These are phyloP conservation scores for Eolophus roseicapilla DNA, from an alignment of 2,113 vertebrate genomes.

Conservation along the genomic window DNA sequence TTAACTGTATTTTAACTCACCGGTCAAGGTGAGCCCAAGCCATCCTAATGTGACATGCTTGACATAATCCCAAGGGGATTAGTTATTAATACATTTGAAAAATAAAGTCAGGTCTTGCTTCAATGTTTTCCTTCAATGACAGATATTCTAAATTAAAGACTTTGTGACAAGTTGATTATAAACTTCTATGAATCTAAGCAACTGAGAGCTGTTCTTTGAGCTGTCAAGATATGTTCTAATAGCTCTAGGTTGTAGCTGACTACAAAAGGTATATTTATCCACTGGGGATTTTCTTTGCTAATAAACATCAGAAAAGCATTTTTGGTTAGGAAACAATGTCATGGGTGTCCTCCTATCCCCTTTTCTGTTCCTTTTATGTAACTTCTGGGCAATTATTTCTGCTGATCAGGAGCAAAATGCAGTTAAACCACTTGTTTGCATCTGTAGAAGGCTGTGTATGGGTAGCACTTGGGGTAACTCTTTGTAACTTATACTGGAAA, in stretches of 20 bases:
- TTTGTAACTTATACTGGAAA: neutral
- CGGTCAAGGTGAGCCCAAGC: slow-evolving; percentile 12
- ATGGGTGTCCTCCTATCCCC: neutral
- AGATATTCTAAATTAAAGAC: neutral
- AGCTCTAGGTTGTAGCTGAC: neutral
- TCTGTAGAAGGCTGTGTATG: neutral
- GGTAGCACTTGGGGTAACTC: neutral
- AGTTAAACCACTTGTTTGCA: neutral
- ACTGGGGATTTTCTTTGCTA: neutral
- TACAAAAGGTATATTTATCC: neutral
- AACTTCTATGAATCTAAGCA: neutral
- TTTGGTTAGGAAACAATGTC: neutral
- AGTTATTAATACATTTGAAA: slow-evolving; percentile 38
- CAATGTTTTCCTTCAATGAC: neutral
- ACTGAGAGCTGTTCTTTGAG: neutral
- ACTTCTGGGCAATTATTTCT: neutral
- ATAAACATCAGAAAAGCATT: neutral
- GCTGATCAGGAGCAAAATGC: neutral
- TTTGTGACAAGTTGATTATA: neutral
- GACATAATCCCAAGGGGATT: slow-evolving; percentile 20
- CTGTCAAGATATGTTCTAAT: neutral
- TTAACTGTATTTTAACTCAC: neutral
- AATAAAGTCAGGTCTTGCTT: neutral
- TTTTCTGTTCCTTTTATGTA: neutral
- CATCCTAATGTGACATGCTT: neutral